Evolutionary conservation across 2,888 invertebrate species (phyloP).

Genomic region (Leptinotarsa haldemani): DNA sequence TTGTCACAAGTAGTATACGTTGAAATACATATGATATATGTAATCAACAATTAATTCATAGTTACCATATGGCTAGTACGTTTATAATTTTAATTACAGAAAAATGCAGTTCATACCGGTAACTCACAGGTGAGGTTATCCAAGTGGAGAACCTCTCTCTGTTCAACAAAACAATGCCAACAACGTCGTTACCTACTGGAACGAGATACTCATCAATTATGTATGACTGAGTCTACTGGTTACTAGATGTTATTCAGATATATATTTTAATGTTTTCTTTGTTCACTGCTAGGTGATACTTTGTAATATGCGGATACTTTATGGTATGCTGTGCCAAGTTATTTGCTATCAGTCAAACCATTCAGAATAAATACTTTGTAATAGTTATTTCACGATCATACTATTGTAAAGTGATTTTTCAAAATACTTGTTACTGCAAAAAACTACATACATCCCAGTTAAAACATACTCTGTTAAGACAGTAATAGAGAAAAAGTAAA

Average conservation of each 20-base stretch:
- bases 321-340: constrained; percentile 2
- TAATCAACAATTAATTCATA: background rate
- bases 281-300: constrained; percentile 17
- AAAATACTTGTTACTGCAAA: no score
- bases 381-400: no score
- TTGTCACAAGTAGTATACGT: background rate
- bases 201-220: constrained; percentile 22
- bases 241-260: constrained; percentile 18
- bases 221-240: constrained; percentile 12
- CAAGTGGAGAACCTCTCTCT: constrained; percentile 45
- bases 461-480: no score
- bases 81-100: constrained; percentile 21
- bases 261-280: constrained; percentile 11
- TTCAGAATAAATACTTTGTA: background rate
- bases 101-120: constrained; percentile 37
- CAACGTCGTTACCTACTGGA: constrained; percentile 21
- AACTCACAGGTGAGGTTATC: constrained; percentile 51
- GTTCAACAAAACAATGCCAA: constrained; percentile 31
- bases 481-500: no score
- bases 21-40: background rate
- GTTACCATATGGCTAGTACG: constrained; percentile 22
- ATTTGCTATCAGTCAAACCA: background rate
- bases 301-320: background rate
- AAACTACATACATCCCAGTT: no score
- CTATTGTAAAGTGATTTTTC: no score